Evolutionary conservation across 64 coral and sea anemone species (phyloP), one percentile per base, ranked within the genome.

Genomic region (Catalaphyllia jardinei): DNA sequence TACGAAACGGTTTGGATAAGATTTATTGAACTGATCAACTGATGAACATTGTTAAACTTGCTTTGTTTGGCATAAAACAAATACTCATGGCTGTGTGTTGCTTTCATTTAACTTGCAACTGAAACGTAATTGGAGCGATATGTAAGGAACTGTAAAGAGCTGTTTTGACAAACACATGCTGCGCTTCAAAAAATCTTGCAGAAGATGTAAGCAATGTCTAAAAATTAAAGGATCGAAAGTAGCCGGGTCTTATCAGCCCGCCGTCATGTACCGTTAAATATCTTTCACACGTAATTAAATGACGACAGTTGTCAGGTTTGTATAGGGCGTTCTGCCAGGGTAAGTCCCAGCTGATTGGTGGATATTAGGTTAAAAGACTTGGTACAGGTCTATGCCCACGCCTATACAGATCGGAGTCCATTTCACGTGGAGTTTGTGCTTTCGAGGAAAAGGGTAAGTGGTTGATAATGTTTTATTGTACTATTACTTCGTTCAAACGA

Each of bases 241-340:
- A 85, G 1, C 6, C 5, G 4, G 3, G 46, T 18, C 10, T 71
- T 69, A 69, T 69, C 22, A 24, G 42, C 22, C 11, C 8, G 24
- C 29, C 30, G 61, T 83, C 79, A 83, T 83, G 2, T 57, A 65
- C 79, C 60, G 61, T 65, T 83, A 39, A 62, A 65, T 83, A 65
- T 65, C 60, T 67, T 61, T 60, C 13, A 62, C 15, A 25, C 14
- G 78, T 60, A 80, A 18, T 62, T 12, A 46, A 61, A 80, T 31
- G 2, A 62, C 27, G 55, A 80, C 60, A 83, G 79, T 19, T 83
- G 65, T 69, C 24, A 4, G 22, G 65, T 24, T 27, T 25, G n/a
- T 69, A 25, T 22, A 18, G 59, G 62, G 62, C 81, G 31, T 38
- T 46, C 46, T 85, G 81, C 62, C 81, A 85, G 24, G 4, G 15